A percentile compares a stretch with the other conserved stretches of the same genome.
These are phyloP conservation scores for Vanessa cardui DNA, from an alignment of 2,888 invertebrate genomes.

Conservation along the genomic window DNA sequence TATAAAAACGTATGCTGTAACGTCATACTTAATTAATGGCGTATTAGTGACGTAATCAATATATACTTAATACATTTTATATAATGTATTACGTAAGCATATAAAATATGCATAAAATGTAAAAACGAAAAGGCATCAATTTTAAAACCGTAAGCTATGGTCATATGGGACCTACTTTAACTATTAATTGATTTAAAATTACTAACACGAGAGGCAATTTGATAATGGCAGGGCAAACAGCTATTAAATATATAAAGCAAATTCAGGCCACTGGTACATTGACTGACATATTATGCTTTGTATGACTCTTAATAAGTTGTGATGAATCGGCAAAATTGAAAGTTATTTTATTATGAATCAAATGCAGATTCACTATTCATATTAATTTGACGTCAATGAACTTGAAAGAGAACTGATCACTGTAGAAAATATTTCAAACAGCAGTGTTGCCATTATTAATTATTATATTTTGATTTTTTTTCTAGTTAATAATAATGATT, in stretches of 20 bases:
- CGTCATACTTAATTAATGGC: not conserved
- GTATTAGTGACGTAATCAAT: not conserved
- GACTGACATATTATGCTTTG: slow-evolving; percentile 14
- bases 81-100: not conserved
- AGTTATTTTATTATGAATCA: slow-evolving; percentile 19
- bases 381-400: slow-evolving; percentile 24
- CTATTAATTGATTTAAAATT: too few relatives aligned
- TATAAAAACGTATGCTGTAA: slow-evolving; percentile 14
- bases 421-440: too few relatives aligned
- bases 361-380: slow-evolving; percentile 22
- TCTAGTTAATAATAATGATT: too few relatives aligned
- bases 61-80: slow-evolving; percentile 4
- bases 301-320: slow-evolving; percentile 20
- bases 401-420: slow-evolving; percentile 21
- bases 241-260: slow-evolving; percentile 21
- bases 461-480: too few relatives aligned
- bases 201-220: slow-evolving; percentile 25
- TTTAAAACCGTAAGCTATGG: not conserved
- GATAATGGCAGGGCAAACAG: slow-evolving; percentile 29
- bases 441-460: too few relatives aligned
- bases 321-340: slow-evolving; percentile 19
- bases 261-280: slow-evolving; percentile 28
- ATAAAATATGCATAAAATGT: not conserved
- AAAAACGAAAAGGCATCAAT: not conserved
- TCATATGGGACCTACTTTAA: too few relatives aligned